These are phyloP conservation scores for Pemphigus obesinymphae DNA, from an alignment of 1,140 invertebrate species.

Conservation along the genomic window DNA sequence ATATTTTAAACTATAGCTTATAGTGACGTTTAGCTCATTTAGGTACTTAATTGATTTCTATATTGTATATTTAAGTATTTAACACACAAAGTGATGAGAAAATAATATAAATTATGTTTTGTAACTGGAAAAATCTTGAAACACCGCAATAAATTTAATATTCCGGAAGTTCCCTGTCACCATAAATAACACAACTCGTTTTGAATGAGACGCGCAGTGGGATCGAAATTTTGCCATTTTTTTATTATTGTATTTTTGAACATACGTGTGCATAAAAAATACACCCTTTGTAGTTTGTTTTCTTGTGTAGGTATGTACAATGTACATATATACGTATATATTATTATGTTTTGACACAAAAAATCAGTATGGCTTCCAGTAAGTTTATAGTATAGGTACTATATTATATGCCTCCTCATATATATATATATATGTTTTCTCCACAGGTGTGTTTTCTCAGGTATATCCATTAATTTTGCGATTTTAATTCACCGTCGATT, in stretches of 20 bases:
- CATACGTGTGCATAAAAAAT: not conserved
- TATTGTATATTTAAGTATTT: not conserved
- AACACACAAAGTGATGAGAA: not conserved
- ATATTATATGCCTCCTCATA: not conserved
- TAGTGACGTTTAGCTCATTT: not conserved
- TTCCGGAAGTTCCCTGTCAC: not conserved
- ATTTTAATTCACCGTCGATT: not conserved
- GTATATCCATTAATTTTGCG: not conserved
- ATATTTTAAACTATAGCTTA: not conserved
- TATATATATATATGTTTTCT: not conserved
- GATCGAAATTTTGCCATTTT: not conserved
- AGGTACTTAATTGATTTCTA: not conserved
- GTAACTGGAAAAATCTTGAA: not conserved
- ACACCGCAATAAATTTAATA: not conserved
- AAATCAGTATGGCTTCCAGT: not conserved
- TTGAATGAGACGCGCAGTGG: not conserved
- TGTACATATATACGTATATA: not conserved
- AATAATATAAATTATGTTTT: not conserved
- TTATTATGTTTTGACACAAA: not conserved
- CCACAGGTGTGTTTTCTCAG: no score
- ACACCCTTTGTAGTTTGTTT: slow-evolving; percentile 22
- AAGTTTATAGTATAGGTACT: no score
- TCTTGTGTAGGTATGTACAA: no score
- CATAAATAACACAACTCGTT: slow-evolving; percentile 11
- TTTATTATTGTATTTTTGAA: not conserved